phyloP scores from a whole-genome alignment of 2,113 vertebrate species.

The mouse (Mus musculus) region DNA sequence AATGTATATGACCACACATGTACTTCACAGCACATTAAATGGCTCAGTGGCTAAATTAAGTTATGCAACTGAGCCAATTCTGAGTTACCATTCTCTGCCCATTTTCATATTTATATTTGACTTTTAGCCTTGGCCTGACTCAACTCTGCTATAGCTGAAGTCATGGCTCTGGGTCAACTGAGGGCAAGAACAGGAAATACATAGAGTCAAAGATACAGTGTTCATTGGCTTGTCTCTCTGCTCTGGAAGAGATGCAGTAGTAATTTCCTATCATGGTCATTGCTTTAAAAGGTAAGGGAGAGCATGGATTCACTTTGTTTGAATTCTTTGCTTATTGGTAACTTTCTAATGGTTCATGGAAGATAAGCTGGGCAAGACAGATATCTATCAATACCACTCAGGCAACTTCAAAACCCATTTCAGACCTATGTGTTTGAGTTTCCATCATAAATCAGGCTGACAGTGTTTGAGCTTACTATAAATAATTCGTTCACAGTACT shows the following conservation, averaged over 20 bases:
- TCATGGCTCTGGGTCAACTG: not conserved
- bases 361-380: not conserved
- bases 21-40: not conserved
- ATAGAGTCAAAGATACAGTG: not conserved
- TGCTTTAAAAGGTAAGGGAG: not conserved
- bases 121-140: not conserved
- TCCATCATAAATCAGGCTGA: not conserved
- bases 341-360: not conserved
- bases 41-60: not conserved
- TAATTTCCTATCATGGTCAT: not conserved
- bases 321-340: not conserved
- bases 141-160: not conserved
- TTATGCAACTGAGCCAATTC: not conserved
- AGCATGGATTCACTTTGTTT: not conserved
- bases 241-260: not conserved
- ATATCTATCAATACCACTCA: not conserved
- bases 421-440: not conserved
- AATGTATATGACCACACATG: not conserved
- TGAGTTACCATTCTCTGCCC: not conserved
- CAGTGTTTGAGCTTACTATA: not conserved
- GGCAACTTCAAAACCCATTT: slow-evolving; percentile 5
- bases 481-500: not conserved
- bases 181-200: not conserved
- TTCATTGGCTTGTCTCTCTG: not conserved
- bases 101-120: not conserved